These are phyloP conservation scores for Orchestes rusci DNA, from an alignment of 2,888 invertebrate species.

Conservation along the genomic window DNA sequence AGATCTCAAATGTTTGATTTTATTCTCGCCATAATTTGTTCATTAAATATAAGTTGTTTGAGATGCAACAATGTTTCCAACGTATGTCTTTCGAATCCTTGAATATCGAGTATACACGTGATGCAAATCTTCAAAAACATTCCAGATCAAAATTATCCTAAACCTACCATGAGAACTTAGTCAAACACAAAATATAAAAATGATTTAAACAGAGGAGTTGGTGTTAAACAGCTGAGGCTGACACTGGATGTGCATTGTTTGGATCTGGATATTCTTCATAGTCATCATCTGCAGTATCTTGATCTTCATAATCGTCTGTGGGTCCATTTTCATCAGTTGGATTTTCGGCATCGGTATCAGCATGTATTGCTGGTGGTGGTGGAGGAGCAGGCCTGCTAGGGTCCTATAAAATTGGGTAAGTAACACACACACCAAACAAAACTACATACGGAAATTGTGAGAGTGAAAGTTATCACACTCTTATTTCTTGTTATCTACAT, in stretches of 20 bases:
- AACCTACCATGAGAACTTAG: neutral
- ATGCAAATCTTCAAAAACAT: no score
- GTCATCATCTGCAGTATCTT: constrained; percentile 45
- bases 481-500: no score
- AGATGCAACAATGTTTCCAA: no score
- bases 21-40: no score
- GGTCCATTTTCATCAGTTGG: constrained; percentile 48
- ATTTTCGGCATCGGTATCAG: constrained; percentile 49
- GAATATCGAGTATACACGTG: no score
- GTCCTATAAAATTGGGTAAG: constrained; percentile 32
- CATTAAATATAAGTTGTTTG: no score
- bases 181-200: constrained; percentile 12
- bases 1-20: no score
- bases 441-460: no score
- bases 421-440: constrained; percentile 7
- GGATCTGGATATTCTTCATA: constrained; percentile 54
- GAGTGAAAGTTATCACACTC: no score
- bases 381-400: constrained; percentile 40
- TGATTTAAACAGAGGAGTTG: constrained; percentile 30
- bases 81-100: no score
- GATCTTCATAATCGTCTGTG: constrained; percentile 52
- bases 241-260: constrained; percentile 31
- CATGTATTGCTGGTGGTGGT: constrained; percentile 32
- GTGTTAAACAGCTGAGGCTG: constrained; percentile 39
- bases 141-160: no score